Percentiles rank a stretch among this genome's conserved stretches.
These are phyloP conservation scores for Scaptomyza reducta DNA, from an alignment of 2,888 invertebrate genomes.

Conservation along the genomic window DNA sequence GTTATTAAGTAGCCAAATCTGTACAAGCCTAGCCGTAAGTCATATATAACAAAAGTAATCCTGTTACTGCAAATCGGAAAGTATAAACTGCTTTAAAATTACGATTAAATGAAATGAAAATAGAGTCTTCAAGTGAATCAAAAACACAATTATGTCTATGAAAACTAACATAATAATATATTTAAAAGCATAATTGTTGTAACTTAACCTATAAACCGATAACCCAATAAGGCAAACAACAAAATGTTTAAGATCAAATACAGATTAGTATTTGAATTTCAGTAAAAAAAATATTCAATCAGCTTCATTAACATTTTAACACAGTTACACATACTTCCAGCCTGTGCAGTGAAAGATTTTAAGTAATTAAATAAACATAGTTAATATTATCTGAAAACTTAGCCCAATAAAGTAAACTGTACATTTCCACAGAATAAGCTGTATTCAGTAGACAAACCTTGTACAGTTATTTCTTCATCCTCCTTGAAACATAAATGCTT, in stretches of 20 bases:
- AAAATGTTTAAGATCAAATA: neutral
- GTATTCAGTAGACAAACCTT: conserved; percentile 22
- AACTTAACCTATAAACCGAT: conserved; percentile 11
- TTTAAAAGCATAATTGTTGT: conserved; percentile 32
- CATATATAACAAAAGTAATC: conserved; percentile 8
- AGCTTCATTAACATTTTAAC: neutral
- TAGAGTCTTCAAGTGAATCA: too few species aligned
- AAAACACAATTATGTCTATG: too few species aligned
- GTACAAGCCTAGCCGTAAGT: conserved; percentile 46
- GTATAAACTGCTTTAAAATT: neutral
- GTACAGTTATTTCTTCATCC: conserved; percentile 39
- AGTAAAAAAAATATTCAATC: neutral
- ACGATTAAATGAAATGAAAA: neutral
- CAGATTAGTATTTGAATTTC: neutral
- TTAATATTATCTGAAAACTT: neutral
- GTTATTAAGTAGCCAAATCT: conserved; percentile 60
- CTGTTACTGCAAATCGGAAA: conserved; percentile 12
- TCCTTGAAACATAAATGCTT: conserved; percentile 20
- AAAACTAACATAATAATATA: neutral
- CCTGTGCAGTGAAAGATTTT: neutral
- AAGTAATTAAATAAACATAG: neutral
- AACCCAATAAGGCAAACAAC: conserved; percentile 16
- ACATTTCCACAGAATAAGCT: conserved; percentile 47
- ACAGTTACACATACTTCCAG: neutral
- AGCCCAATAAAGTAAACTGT: conserved; percentile 20